Percentiles rank a stretch among this genome's conserved stretches.
Conservation (phyloP, 2,888 invertebrate species). For the Drosophila eohydei region DNA sequence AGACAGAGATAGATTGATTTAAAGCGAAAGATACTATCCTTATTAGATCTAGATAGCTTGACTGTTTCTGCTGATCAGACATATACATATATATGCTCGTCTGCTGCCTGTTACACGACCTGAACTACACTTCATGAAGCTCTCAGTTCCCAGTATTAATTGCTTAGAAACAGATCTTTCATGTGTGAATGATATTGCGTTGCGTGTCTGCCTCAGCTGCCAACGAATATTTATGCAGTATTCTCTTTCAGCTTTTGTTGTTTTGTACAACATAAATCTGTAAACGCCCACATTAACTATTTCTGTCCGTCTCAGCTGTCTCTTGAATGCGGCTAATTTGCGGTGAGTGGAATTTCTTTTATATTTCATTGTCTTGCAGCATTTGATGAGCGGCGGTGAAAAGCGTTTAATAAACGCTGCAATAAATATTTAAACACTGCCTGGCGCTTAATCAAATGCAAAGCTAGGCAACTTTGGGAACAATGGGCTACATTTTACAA, state of each 20-base stretch:
- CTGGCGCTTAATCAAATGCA: slow-evolving; percentile 65
- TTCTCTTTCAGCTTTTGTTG: slow-evolving; percentile 32
- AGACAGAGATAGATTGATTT: no score
- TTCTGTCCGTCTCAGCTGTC: slow-evolving; percentile 24
- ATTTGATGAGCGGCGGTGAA: slow-evolving; percentile 62
- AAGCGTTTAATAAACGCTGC: slow-evolving; percentile 72
- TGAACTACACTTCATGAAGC: no score
- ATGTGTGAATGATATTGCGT: slow-evolving; percentile 46
- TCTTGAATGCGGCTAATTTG: slow-evolving; percentile 43
- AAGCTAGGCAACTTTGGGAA: slow-evolving; percentile 49
- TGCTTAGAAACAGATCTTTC: background rate
- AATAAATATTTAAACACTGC: slow-evolving; percentile 68
- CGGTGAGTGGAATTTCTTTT: slow-evolving; percentile 60
- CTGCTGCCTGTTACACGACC: no score
- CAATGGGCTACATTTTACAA: slow-evolving; percentile 74
- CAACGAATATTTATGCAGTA: slow-evolving; percentile 22
- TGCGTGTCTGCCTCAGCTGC: slow-evolving; percentile 1
- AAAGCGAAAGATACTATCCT: no score
- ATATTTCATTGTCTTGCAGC: slow-evolving; percentile 39
- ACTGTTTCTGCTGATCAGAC: no score
- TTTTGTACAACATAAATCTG: slow-evolving; percentile 51
- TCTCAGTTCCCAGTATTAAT: background rate
- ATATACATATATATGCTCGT: no score
- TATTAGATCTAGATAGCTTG: no score
- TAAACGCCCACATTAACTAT: slow-evolving; percentile 55